Base-by-base conservation (phyloP, 2,888 invertebrate genomes). In the Amaurobius ferox region DNA sequence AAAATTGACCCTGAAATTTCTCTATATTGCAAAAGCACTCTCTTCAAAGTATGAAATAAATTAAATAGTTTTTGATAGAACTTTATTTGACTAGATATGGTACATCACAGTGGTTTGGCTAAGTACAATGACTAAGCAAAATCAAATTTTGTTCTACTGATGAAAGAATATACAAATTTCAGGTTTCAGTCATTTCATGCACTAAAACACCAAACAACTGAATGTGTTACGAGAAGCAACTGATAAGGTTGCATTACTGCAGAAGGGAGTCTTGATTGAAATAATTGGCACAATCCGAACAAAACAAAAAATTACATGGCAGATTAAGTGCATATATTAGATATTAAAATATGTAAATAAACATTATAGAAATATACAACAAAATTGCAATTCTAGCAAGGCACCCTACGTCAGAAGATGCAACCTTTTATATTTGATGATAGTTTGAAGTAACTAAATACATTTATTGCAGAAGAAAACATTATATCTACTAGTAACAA, bases 81-180 rank as follows among this genome's bases (percentile, higher is more conserved):
- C 39, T 81, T 85, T 85, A 86, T 79, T 86, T 81, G 81, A 81
- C 81, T 87, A 81, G 87, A 81, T 78, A 78, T 81, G 78, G 66
- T 87, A 87, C 87, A 87, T 87, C 87, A 87, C 87, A 87, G 87
- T 81, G 81, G 80, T 78, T 80, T 87, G 74, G 74, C 86, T 86
- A 86, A 79, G 76, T 86, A 86, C 79, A 86, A 76, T 86, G 79
- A 74, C 79, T 86, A 86, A 79, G 79, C 76, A 86, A 79, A 80
- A 86, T 68, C 30, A 77, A 77, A 48, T 77, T n/a, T 67, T n/a
- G 76, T 67, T 44, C 72, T 77, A 85, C 77, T 28, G 26, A 85
- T 85, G 71, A 85, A 85, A 70, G 72, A 85, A 74, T 68, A 66
- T 55, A 67, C 55, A 71, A 76, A 76, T 30, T 77, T 77, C 77